phyloP scores from a whole-genome alignment of 2,113 vertebrate genomes.

The Aphelocoma coerulescens region DNA sequence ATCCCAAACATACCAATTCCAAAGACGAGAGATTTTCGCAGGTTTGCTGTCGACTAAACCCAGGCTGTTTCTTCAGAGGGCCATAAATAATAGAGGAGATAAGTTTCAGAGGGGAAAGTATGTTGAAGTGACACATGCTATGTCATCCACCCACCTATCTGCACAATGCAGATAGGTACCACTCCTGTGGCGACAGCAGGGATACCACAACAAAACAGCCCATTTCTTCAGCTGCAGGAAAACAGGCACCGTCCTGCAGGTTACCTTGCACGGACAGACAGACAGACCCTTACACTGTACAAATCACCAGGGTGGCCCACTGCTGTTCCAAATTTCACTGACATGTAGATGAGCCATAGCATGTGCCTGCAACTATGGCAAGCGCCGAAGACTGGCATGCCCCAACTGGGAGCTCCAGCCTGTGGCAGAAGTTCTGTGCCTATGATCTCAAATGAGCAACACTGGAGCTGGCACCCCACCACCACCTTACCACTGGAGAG shows the following conservation, averaged over 20 bases:
- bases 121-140: neutral
- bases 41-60: neutral
- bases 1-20: neutral
- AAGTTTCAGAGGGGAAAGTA: neutral
- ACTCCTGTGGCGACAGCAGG: neutral
- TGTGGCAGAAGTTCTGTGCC: neutral
- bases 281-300: neutral
- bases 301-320: neutral
- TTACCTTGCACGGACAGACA: neutral
- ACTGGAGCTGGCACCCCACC: neutral
- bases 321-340: neutral
- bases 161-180: neutral
- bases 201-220: neutral
- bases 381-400: rapidly evolving
- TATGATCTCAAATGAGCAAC: neutral
- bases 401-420: neutral
- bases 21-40: neutral
- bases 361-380: rapidly evolving
- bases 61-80: neutral
- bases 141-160: neutral
- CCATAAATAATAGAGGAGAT: neutral
- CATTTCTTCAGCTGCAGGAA: neutral
- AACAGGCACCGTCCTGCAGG: neutral
- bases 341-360: rapidly evolving
- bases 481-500: neutral